Evolutionary conservation across 2,888 invertebrate species (phyloP), one percentile per base, ranked within the genome.

Genomic region (Stenodema calcarata): DNA sequence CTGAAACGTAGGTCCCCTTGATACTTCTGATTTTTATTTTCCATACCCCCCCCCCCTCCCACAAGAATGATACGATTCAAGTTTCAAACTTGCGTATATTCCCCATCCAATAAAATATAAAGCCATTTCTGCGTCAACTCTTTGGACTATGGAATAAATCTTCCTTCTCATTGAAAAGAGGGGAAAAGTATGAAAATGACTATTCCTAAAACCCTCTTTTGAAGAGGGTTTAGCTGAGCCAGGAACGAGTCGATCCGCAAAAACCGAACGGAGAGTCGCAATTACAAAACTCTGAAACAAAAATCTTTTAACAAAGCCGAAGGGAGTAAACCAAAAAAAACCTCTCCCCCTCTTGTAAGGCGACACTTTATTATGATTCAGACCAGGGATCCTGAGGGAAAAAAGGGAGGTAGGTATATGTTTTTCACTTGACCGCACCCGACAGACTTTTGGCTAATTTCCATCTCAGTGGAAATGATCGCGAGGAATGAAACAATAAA

Each of bases 211-310:
- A 14, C 42, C 44, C 30, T 12, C 23, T 16, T 78, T 78, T 78
- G 78, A 78, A 78, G 78, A 78, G 78, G 78, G 78, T 78, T 78
- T 44, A 44, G 18, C 78, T 0, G 14, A 11, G 73, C 30, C 30
- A 75, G 78, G 78, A 78, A 27, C 41, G 47, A 82, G 69, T 41
- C 35, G 82, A 82, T 81, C 81, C 41, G 35, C 81, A 62, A 82
- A 82, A 82, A 82, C 69, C 82, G 69, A 82, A n/a, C 28, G 23
- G 50, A 7, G 50, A 16, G 30, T 69, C 69, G 28, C 82, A 69
- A 82, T 82, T 69, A 82, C 82, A 69, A 73, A 82, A 82, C 82
- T 82, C 82, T 62, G 82, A 70, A 82, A 82, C 82, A 82, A 82
- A 69, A 82, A 82, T 82, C 82, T 82, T 70, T 44, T 82, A 82